Evolutionary conservation across 2,888 invertebrate genomes (phyloP), one percentile per base, ranked within the genome.

Genomic region (Pyrocoelia pectoralis): DNA sequence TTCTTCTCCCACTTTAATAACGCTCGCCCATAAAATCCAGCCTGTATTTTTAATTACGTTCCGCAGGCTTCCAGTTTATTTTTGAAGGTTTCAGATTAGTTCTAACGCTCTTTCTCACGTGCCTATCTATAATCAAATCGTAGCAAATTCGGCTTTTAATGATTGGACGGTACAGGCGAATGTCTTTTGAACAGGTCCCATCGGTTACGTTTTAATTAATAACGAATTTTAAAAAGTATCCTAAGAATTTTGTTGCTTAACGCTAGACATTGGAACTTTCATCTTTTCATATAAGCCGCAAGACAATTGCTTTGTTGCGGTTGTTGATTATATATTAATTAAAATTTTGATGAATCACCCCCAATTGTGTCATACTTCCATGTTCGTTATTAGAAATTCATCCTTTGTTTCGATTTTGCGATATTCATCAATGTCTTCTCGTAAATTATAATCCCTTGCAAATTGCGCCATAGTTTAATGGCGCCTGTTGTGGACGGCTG

Each of bases 291-390:
- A 61, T 68, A 69, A 69, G 67, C 68, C 64, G 66, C 68, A 74
- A 75, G 76, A 77, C 77, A 77, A 77, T 76, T 74, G 75, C 77
- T 77, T 78, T 78, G 77, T 78, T 76, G 76, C 76, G 75, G 76
- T 76, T 77, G 77, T 78, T 79, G 77, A 79, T 79, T 78, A 78
- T 77, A 75, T 77, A 79, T 79, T 79, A 79, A 79, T 79, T 79
- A 79, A 79, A 79, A 79, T 79, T 77, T 77, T 79, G 77, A 79
- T 79, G 77, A 78, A 78, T 78, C 77, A 76, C 76, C 75, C 73
- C 73, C 75, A 72, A 77, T 76, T 77, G 76, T 77, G 73, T 73
- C 74, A 74, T 76, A 74, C 74, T 75, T 74, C 73, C 72, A 71
- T 68, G 72, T 72, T 73, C 74, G 75, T 76, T 77, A 77, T 77